phyloP scores from a whole-genome alignment of 53 echinoderm and acorn worm genomes.

The Holothuria leucospilota region DNA sequence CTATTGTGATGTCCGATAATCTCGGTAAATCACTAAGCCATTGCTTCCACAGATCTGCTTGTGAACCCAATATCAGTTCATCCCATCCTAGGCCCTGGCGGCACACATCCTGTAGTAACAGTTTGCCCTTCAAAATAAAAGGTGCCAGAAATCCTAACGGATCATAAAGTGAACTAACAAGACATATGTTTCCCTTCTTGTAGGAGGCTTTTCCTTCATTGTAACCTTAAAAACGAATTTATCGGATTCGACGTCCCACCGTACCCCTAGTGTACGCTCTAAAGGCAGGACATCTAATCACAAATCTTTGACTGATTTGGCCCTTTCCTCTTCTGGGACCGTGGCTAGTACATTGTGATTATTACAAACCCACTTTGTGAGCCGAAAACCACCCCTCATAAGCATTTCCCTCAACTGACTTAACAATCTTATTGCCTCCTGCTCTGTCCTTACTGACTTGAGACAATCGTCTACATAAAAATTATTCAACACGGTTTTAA shows the following conservation, averaged over 20 bases:
- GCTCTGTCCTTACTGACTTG: constrained; percentile 52
- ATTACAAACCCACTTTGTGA: constrained; percentile 59
- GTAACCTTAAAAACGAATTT: constrained; percentile 56
- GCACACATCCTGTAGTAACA: constrained; percentile 67
- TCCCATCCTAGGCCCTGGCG: constrained; percentile 64
- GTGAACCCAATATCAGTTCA: constrained; percentile 13
- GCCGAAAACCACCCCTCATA: constrained; percentile 42
- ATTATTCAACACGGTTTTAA: constrained; percentile 42
- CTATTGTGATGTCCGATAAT: constrained; percentile 39
- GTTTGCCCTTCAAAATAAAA: constrained; percentile 61
- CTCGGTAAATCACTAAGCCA: constrained; percentile 48
- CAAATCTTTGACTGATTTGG: constrained; percentile 54
- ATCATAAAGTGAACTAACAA: constrained; percentile 69
- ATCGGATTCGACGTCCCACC: constrained; percentile 59
- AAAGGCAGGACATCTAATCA: too few species aligned
- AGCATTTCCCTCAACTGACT: constrained; percentile 39
- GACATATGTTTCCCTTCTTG: constrained; percentile 64
- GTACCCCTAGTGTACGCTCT: constrained; percentile 60
- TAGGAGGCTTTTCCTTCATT: too few species aligned
- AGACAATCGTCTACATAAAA: constrained; percentile 75
- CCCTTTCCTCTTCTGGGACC: constrained; percentile 59
- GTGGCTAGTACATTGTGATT: constrained; percentile 44
- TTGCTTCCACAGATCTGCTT: constrained; percentile 25
- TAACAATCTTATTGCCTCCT: constrained; percentile 48
- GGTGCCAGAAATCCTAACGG: constrained; percentile 74